phyloP scores from a whole-genome alignment of 1,140 invertebrate species.

The Drosophila subobscura region DNA sequence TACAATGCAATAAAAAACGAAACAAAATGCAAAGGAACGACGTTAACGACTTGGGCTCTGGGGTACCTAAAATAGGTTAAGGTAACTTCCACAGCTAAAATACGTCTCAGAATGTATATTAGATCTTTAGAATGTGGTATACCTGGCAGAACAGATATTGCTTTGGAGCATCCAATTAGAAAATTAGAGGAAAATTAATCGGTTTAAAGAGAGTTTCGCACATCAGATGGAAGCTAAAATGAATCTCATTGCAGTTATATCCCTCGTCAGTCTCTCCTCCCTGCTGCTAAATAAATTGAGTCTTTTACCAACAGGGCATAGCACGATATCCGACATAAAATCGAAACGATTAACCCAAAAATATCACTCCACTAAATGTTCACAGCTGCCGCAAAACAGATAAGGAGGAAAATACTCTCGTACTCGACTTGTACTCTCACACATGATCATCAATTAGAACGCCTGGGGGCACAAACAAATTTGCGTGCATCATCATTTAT shows the following conservation, averaged over 20 bases:
- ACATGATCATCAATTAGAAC: conserved; percentile 56
- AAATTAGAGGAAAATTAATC: no score
- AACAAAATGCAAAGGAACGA: conserved; percentile 4
- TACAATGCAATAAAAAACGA: conserved; percentile 53
- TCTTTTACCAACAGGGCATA: no score
- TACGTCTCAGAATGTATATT: no score
- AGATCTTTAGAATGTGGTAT: no score
- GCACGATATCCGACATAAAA: background rate
- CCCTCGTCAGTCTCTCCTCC: no score
- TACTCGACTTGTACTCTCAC: conserved; percentile 21
- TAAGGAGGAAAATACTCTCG: conserved; percentile 1
- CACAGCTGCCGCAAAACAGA: conserved; percentile 22
- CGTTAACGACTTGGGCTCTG: conserved; percentile 48
- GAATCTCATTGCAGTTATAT: no score
- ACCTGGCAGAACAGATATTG: no score
- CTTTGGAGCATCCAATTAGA: no score
- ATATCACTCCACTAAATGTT: conserved; percentile 1
- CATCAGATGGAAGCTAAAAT: no score
- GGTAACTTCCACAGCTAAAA: background rate
- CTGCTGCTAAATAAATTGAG: no score
- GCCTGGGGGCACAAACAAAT: conserved; percentile 69
- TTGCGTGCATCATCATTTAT: conserved; percentile 70
- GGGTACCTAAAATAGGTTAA: conserved; percentile 12
- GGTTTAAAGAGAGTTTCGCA: no score
- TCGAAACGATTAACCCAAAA: conserved; percentile 40